These are phyloP conservation scores for Sprattus sprattus DNA, from an alignment of 2,113 vertebrate genomes.

Conservation along the genomic window DNA sequence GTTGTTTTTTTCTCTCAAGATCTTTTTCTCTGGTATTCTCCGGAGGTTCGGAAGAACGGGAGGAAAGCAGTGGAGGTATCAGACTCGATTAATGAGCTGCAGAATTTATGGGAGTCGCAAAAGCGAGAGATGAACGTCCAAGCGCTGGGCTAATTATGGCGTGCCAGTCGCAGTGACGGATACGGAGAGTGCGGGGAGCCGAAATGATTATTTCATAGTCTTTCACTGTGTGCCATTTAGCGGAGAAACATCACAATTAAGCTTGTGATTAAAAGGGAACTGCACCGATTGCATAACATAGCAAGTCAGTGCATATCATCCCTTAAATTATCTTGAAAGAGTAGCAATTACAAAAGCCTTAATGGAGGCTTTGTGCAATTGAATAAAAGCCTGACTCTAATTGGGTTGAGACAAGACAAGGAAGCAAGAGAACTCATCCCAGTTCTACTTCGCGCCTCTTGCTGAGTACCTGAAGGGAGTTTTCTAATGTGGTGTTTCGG, in stretches of 20 bases:
- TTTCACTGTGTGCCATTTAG: slow-evolving; percentile 3
- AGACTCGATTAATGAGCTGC: background rate
- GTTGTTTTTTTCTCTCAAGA: no score
- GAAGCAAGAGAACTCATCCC: no score
- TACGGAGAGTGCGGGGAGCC: background rate
- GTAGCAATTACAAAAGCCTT: background rate
- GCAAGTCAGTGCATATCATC: background rate
- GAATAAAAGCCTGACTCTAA: background rate
- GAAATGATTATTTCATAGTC: slow-evolving; percentile 9
- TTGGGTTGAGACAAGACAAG: no score
- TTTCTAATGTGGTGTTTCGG: no score
- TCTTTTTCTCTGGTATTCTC: background rate
- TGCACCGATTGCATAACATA: background rate
- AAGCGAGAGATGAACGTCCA: background rate
- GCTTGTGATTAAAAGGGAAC: background rate
- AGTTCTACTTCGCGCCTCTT: no score
- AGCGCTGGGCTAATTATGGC: background rate
- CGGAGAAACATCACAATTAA: slow-evolving; percentile 1
- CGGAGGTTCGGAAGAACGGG: background rate
- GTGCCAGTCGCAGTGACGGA: background rate
- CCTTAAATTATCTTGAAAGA: background rate
- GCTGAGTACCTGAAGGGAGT: no score
- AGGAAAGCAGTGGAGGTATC: background rate
- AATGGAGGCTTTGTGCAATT: background rate
- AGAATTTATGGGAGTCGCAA: background rate